These are phyloP conservation scores for Pempheris klunzingeri DNA, from an alignment of 2,797 vertebrate genomes.

Conservation along the genomic window DNA sequence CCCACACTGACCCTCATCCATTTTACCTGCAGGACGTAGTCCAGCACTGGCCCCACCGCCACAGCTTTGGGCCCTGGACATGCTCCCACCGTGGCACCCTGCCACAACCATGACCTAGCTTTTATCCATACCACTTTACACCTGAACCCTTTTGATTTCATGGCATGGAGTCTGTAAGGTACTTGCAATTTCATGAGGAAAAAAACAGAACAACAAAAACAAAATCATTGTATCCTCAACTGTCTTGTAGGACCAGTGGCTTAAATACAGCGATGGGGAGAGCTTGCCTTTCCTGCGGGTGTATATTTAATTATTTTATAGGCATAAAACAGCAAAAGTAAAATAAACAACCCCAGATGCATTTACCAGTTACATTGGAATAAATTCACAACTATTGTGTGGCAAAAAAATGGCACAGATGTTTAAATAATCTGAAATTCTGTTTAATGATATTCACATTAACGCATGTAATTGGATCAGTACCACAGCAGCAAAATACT, in stretches of 20 bases:
- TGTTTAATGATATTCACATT: neutral
- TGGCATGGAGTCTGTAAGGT: neutral
- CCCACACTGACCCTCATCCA: conserved; percentile 61
- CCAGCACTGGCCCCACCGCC: neutral
- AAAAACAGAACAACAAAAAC: neutral
- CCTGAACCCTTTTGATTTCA: conserved; percentile 3
- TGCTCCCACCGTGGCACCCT: conserved; percentile 15
- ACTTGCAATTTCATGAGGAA: neutral
- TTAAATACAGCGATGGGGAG: neutral
- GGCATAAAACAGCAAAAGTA: neutral
- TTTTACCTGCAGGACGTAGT: conserved; percentile 68
- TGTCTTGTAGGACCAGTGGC: neutral
- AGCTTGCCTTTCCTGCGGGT: neutral
- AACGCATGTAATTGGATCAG: neutral
- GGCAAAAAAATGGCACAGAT: too few relatives aligned
- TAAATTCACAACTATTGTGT: neutral
- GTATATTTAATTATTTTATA: neutral
- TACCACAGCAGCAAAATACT: neutral
- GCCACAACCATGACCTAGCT: conserved; percentile 14
- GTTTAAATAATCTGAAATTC: conserved; percentile 4
- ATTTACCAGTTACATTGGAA: neutral
- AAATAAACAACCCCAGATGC: neutral
- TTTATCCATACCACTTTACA: conserved; percentile 8
- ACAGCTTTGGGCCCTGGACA: conserved; percentile 13
- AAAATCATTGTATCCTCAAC: neutral